Conservation (phyloP, 2,888 invertebrate genomes). For the Heliconius ismenius region DNA sequence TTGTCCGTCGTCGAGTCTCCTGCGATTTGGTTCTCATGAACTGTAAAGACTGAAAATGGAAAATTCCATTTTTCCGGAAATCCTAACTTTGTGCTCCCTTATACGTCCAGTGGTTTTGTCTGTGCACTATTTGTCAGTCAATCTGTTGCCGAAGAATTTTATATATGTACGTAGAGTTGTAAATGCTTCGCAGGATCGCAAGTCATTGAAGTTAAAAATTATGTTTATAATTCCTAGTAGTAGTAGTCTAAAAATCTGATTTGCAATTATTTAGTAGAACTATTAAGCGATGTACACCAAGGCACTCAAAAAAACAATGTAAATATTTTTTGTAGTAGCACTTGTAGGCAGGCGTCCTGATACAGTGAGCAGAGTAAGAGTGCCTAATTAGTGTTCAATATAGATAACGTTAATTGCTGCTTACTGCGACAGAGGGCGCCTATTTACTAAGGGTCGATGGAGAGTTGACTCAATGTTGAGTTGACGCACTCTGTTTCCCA, state of each 20-base stretch:
- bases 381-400: slow-evolving; percentile 24
- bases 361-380: slow-evolving; percentile 8
- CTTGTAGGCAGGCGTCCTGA: background rate
- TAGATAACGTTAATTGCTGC: slow-evolving; percentile 1
- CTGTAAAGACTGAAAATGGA: no score
- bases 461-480: background rate
- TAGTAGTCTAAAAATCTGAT: background rate
- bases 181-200: background rate
- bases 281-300: background rate
- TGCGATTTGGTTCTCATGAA: no score
- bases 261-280: slow-evolving; percentile 5
- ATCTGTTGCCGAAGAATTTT: no score
- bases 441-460: background rate
- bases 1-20: no score
- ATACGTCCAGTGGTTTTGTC: background rate
- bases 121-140: background rate
- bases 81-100: no score
- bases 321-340: slow-evolving; percentile 13
- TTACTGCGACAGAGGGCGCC: background rate
- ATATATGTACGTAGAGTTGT: no score
- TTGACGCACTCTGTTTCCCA: no score
- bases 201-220: background rate
- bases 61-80: no score
- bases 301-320: slow-evolving; percentile 14
- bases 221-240: background rate